Conservation (phyloP, 2,797 vertebrate species). For the Momotus momota region DNA sequence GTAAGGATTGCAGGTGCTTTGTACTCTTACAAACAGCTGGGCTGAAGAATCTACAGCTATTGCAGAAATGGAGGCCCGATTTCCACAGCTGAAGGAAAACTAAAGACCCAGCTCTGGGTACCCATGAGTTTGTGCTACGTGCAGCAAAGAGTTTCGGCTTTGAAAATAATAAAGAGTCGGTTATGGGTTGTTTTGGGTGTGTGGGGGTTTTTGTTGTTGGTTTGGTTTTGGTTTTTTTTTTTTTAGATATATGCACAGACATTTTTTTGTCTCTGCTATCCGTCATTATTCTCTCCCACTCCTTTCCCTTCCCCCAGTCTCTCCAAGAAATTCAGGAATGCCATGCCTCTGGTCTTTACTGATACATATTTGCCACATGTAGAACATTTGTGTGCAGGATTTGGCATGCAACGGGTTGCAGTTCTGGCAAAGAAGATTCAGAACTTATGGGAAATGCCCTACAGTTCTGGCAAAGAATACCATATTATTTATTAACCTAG, state of each 20-base stretch:
- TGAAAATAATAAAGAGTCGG: background rate
- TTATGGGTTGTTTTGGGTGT: background rate
- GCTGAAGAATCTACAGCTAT: background rate
- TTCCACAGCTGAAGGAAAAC: background rate
- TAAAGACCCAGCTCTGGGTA: background rate
- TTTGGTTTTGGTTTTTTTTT: background rate
- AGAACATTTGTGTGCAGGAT: constrained; percentile 56
- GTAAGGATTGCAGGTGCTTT: background rate
- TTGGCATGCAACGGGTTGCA: constrained; percentile 57
- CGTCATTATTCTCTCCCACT: background rate
- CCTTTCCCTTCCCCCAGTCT: constrained; percentile 4
- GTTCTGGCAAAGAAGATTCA: constrained; percentile 48
- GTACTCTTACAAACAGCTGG: background rate
- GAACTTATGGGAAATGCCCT: constrained; percentile 63
- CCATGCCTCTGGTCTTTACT: constrained; percentile 44
- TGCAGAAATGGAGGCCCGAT: background rate
- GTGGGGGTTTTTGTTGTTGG: no score
- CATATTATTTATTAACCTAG: constrained; percentile 62
- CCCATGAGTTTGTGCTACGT: background rate
- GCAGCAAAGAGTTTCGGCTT: background rate
- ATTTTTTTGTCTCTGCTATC: background rate
- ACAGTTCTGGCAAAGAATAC: constrained; percentile 58
- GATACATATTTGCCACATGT: constrained; percentile 12
- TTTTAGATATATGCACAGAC: background rate
- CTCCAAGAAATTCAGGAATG: constrained; percentile 49